These are phyloP conservation scores for Polyommatus icarus DNA, from an alignment of 2,888 invertebrate species.

Conservation along the genomic window DNA sequence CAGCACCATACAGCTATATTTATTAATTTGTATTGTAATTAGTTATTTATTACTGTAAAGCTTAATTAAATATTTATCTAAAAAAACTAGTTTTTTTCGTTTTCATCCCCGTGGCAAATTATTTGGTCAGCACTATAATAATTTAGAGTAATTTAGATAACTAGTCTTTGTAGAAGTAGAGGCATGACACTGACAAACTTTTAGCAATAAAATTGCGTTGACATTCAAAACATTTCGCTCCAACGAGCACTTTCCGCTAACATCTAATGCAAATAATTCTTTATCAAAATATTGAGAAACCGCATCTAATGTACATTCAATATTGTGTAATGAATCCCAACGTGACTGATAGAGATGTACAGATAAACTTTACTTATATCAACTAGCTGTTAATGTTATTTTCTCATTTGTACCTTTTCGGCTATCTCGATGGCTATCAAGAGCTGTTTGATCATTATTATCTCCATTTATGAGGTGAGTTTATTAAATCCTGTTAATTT, in stretches of 20 bases:
- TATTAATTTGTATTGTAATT: slow-evolving; percentile 35
- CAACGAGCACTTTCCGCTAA: no score
- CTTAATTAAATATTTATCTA: neutral
- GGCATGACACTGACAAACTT: no score
- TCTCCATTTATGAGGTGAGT: slow-evolving; percentile 17
- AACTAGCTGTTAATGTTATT: neutral
- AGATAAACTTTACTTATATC: slow-evolving; percentile 26
- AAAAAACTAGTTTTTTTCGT: neutral
- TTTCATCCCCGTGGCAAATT: neutral
- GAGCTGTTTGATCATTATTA: neutral
- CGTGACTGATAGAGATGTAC: slow-evolving; percentile 27
- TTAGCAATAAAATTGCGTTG: no score
- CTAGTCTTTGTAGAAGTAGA: no score
- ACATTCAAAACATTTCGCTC: no score
- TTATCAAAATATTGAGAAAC: neutral
- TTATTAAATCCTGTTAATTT: neutral
- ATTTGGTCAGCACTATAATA: no score
- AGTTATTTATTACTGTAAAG: slow-evolving; percentile 13
- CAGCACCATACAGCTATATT: slow-evolving; percentile 37
- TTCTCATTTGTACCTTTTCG: slow-evolving; percentile 17
- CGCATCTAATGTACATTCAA: neutral
- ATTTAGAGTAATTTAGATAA: no score
- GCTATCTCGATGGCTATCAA: slow-evolving; percentile 16
- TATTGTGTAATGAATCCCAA: slow-evolving; percentile 1
- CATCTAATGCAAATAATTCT: neutral